Evolutionary conservation across 64 coral and sea anemone genomes (phyloP).

Genomic region (Pocillopora verrucosa): DNA sequence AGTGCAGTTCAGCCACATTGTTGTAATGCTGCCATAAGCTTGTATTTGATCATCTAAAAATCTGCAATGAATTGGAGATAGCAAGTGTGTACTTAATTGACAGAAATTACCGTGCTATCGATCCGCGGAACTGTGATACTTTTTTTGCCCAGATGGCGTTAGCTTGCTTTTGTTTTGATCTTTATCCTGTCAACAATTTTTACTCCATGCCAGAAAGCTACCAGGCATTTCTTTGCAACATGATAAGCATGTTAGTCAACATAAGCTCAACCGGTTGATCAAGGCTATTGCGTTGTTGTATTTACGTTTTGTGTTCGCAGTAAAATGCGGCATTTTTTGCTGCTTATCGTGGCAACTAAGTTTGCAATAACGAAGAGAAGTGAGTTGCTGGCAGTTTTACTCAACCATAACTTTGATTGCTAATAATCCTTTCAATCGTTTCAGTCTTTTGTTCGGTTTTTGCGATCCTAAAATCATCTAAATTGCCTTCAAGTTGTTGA

Average conservation of each 20-base stretch:
- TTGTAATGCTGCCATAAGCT: too few relatives aligned
- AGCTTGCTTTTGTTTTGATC: background rate
- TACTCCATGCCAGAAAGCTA: background rate
- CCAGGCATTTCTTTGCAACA: background rate
- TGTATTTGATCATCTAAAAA: too few relatives aligned
- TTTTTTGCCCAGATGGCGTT: background rate
- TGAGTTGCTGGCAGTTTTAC: background rate
- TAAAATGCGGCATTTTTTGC: background rate
- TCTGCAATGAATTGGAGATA: too few relatives aligned
- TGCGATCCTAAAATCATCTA: too few relatives aligned
- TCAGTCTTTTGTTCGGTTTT: too few relatives aligned
- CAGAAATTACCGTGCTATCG: too few relatives aligned
- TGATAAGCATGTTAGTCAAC: background rate
- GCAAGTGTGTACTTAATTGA: too few relatives aligned
- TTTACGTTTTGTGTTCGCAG: background rate
- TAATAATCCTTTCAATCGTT: background rate
- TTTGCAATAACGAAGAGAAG: background rate
- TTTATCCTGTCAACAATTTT: background rate
- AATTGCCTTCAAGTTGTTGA: too few relatives aligned
- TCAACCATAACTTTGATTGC: background rate
- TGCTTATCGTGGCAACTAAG: background rate
- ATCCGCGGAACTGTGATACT: background rate
- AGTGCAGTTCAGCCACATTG: too few relatives aligned
- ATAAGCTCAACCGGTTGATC: background rate
- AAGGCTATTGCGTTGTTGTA: background rate